A percentile compares a stretch with the other conserved stretches of the same genome.
Conservation (phyloP, 2,797 vertebrate genomes). For the Chloroceryle inda region DNA sequence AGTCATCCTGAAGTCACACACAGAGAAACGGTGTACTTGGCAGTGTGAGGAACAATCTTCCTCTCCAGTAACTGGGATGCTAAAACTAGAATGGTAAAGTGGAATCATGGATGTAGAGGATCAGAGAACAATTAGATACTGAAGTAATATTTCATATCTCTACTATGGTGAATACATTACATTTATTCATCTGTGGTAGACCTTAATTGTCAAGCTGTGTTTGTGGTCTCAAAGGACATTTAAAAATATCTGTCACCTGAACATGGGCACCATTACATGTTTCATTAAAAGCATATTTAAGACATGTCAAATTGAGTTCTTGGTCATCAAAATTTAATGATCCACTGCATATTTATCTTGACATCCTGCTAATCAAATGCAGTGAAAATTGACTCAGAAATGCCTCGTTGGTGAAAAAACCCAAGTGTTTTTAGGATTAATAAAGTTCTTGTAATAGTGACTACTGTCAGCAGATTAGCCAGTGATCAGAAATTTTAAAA, state of each 20-base stretch:
- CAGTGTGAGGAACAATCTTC: not conserved
- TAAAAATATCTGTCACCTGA: not conserved
- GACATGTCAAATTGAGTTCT: not conserved
- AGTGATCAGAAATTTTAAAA: not conserved
- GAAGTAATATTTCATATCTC: not conserved
- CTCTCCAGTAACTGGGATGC: not conserved
- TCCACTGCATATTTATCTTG: not conserved
- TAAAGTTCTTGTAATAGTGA: not conserved
- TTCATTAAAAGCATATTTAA: not conserved
- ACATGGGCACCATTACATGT: not conserved
- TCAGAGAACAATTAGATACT: not conserved
- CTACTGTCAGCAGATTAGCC: not conserved
- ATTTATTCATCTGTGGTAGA: not conserved
- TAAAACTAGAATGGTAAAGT: not conserved
- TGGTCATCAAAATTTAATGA: not conserved
- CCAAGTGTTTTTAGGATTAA: not conserved
- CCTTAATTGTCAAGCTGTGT: not conserved
- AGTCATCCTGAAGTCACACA: not conserved
- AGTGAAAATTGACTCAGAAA: not conserved
- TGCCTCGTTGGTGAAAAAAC: not conserved
- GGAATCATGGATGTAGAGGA: not conserved
- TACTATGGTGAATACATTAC: not conserved
- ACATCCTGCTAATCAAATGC: not conserved
- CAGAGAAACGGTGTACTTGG: not conserved
- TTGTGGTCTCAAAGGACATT: not conserved